Percentiles rank a stretch among this genome's conserved stretches.
These are phyloP conservation scores for Lepilemur septentrionalis DNA, from an alignment of 2,797 vertebrate species.

Conservation along the genomic window DNA sequence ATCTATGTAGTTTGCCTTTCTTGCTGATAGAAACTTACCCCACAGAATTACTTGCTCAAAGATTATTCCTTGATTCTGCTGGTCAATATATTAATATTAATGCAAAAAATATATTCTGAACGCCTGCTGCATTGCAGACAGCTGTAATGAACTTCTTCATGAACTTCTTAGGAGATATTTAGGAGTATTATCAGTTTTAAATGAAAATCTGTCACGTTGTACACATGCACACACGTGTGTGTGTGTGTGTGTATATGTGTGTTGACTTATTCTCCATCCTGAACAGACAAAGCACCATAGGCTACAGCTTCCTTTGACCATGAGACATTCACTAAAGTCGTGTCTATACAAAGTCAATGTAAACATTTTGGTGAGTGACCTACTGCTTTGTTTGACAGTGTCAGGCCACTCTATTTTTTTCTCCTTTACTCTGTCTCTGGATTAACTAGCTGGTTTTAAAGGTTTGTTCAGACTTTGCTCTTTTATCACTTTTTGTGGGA, in stretches of 20 bases:
- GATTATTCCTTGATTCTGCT: not conserved
- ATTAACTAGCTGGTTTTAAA: not conserved
- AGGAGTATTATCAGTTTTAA: not conserved
- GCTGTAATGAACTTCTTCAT: too few relatives aligned
- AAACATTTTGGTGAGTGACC: not conserved
- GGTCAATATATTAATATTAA: not conserved
- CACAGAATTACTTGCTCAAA: not conserved
- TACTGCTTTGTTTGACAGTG: not conserved
- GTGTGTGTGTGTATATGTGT: not conserved
- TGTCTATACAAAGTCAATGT: not conserved
- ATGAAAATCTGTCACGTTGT: not conserved
- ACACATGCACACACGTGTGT: not conserved
- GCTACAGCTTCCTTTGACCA: not conserved
- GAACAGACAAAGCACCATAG: not conserved
- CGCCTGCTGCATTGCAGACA: not conserved
- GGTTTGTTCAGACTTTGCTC: not conserved
- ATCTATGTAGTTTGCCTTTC: not conserved
- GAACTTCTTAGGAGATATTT: not conserved
- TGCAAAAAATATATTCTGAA: not conserved
- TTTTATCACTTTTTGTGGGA: not conserved
- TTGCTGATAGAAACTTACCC: not conserved
- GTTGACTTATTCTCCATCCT: not conserved
- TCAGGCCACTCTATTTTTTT: not conserved
- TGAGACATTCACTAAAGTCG: not conserved
- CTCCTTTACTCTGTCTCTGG: not conserved